Conservation (phyloP, 2,888 invertebrate genomes). For the Volucella inanis region DNA sequence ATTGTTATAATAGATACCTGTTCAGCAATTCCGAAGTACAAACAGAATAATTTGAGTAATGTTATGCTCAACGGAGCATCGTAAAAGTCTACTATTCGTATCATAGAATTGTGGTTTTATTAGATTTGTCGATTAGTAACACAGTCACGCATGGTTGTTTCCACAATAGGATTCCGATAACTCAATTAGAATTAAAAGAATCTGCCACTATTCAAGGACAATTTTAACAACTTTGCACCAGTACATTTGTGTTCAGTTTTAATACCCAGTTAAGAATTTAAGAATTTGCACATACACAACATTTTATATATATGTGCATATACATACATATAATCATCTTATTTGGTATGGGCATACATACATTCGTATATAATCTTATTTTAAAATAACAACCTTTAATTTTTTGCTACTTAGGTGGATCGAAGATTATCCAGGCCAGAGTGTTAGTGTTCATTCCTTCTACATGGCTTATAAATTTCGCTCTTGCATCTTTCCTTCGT, state of each 20-base stretch:
- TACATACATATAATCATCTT: no score
- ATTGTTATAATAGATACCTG: conserved; percentile 45
- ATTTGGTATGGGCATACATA: no score
- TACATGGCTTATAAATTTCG: no score
- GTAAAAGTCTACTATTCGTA: conserved; percentile 11
- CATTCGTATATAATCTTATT: no score
- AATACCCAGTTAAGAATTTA: background rate
- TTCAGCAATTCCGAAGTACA: conserved; percentile 28
- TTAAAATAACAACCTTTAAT: no score
- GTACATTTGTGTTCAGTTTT: background rate
- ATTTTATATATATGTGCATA: no score
- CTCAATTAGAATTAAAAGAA: conserved; percentile 28
- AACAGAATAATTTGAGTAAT: conserved; percentile 47
- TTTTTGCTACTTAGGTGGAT: no score
- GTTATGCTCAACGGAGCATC: conserved; percentile 65
- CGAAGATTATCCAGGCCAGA: no score
- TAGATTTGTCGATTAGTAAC: conserved; percentile 55
- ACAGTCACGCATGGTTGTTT: conserved; percentile 62
- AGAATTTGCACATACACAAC: no score
- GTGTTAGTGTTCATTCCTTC: no score
- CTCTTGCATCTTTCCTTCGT: no score
- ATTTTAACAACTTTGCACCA: conserved; percentile 34
- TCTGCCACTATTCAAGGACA: conserved; percentile 3
- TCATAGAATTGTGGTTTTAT: conserved; percentile 38
- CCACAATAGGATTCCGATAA: conserved; percentile 28